Evolutionary conservation across 2,888 invertebrate species (phyloP).

Genomic region (Eucera pruinosa): DNA sequence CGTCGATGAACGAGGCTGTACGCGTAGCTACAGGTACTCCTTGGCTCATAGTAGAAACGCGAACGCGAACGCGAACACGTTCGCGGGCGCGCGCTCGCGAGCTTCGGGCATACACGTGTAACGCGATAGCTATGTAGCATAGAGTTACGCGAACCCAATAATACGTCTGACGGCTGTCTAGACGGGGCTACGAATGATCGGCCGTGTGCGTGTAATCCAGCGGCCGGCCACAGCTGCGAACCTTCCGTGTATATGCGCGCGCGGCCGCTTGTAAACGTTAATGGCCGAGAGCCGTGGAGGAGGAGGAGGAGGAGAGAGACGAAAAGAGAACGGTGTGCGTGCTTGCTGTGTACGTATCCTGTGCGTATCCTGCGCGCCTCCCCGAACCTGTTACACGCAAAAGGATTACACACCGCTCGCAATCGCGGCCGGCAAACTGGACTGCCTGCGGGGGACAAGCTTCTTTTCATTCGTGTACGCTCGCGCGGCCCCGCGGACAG

Average conservation of each 20-base stretch:
- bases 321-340: constrained; percentile 3
- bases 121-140: constrained; percentile 74
- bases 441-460: constrained; percentile 26
- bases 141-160: constrained; percentile 81
- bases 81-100: constrained; percentile 24
- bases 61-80: constrained; percentile 10
- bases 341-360: constrained; percentile 33
- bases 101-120: constrained; percentile 60
- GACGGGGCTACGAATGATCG: constrained; percentile 74
- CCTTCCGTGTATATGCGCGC: constrained; percentile 8
- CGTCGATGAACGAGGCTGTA: constrained; percentile 50
- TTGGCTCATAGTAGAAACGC: too few relatives aligned
- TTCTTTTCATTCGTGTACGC: constrained; percentile 25
- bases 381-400: constrained; percentile 54
- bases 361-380: constrained; percentile 48
- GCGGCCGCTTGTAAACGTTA: too few relatives aligned
- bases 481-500: constrained; percentile 16
- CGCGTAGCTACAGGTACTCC: too few relatives aligned
- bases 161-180: constrained; percentile 82
- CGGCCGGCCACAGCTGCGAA: constrained; percentile 47
- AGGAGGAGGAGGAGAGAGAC: too few relatives aligned
- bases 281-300: too few relatives aligned
- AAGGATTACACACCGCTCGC: constrained; percentile 53
- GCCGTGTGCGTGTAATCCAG: constrained; percentile 63
- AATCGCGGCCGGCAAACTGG: constrained; percentile 49